Percentiles rank a stretch among this genome's conserved stretches.
Conservation (phyloP, 2,888 invertebrate species). For the Lycophotia porphyrea region DNA sequence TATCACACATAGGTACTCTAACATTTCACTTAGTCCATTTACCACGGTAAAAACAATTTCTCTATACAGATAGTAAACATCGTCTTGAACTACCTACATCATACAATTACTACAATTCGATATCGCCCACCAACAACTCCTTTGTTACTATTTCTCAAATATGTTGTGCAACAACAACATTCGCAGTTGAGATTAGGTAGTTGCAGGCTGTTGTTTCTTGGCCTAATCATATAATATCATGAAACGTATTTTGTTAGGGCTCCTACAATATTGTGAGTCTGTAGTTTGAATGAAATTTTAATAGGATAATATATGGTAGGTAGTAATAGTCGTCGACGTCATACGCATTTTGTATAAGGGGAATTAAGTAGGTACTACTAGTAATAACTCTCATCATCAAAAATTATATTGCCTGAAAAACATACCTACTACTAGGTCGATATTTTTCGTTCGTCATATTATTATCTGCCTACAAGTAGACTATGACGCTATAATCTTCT, state of each 20-base stretch:
- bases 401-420: neutral
- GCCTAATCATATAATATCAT: neutral
- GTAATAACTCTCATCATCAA: neutral
- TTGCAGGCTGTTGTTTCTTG: neutral
- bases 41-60: neutral
- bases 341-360: neutral
- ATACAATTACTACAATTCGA: neutral
- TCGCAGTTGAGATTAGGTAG: neutral
- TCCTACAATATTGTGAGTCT: neutral
- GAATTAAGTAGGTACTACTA: too few relatives aligned
- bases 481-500: neutral
- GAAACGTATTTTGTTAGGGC: neutral
- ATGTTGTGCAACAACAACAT: neutral
- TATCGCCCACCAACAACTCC: neutral
- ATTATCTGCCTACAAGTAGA: neutral
- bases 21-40: neutral
- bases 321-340: neutral
- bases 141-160: neutral
- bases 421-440: neutral
- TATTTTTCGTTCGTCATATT: slow-evolving; percentile 5
- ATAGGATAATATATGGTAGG: neutral
- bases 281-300: neutral
- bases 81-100: neutral
- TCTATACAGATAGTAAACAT: too few relatives aligned
- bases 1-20: neutral